A percentile compares a stretch with the other conserved stretches of the same genome.
phyloP scores from a whole-genome alignment of 2,888 invertebrate genomes.

The Eupeodes luniger region DNA sequence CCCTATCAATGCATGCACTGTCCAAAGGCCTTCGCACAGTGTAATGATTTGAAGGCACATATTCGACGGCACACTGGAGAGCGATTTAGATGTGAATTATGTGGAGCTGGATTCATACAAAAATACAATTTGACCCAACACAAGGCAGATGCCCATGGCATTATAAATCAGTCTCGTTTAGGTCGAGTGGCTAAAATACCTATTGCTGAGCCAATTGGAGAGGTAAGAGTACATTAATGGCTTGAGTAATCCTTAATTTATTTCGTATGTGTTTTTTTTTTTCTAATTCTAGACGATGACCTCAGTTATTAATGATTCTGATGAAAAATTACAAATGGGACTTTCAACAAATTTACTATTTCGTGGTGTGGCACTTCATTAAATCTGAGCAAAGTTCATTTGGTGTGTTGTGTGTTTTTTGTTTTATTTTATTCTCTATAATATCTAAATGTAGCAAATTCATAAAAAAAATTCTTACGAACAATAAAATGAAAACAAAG shows the following conservation, averaged over 20 bases:
- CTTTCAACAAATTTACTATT: not conserved
- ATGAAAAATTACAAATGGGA: not conserved
- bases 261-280: not conserved
- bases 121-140: constrained; percentile 86
- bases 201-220: not conserved
- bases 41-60: constrained; percentile 86
- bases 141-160: constrained; percentile 84
- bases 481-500: constrained; percentile 15
- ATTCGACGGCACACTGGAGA: constrained; percentile 86
- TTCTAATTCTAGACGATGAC: not conserved
- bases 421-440: not conserved
- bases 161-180: constrained; percentile 83
- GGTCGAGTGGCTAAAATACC: constrained; percentile 81
- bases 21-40: constrained; percentile 86
- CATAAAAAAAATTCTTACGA: not conserved
- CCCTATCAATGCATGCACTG: constrained; percentile 86
- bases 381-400: not conserved
- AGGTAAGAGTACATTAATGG: constrained; percentile 12
- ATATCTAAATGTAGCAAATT: constrained; percentile 11
- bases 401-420: not conserved
- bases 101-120: constrained; percentile 83
- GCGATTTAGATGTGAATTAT: constrained; percentile 86
- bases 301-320: not conserved
- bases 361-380: constrained; percentile 28
- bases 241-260: not conserved